phyloP scores from a whole-genome alignment of 1,140 invertebrate genomes.

The Babylonia areolata region DNA sequence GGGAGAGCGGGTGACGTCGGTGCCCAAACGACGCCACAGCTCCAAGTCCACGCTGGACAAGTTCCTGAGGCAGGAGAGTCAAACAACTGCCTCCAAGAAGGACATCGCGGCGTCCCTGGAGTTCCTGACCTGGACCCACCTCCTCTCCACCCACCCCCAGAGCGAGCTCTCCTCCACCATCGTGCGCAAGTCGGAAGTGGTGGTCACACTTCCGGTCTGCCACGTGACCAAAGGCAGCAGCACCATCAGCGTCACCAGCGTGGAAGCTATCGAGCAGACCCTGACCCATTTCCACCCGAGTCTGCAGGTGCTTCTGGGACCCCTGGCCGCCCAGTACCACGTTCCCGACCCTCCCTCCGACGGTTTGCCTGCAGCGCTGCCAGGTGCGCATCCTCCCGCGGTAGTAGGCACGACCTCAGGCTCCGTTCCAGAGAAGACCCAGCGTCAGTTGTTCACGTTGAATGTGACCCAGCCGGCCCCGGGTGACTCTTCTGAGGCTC shows the following conservation, averaged over 20 bases:
- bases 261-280: constrained; percentile 39
- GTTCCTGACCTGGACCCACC: constrained; percentile 31
- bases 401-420: background rate
- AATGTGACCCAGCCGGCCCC: no score
- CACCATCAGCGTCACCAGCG: constrained; percentile 34
- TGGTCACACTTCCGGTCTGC: constrained; percentile 8
- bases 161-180: background rate
- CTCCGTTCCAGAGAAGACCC: background rate
- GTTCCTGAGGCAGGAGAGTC: background rate
- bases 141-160: background rate
- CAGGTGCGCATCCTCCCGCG: background rate
- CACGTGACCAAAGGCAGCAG: background rate
- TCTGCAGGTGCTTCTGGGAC: constrained; percentile 1
- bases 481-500: background rate
- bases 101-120: constrained; percentile 13
- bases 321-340: background rate
- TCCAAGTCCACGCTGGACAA: constrained; percentile 15
- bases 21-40: constrained; percentile 16
- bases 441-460: no score
- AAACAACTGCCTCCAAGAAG: background rate
- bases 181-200: background rate
- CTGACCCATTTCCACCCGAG: background rate
- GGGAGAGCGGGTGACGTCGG: background rate
- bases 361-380: background rate
- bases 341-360: background rate